These are phyloP conservation scores for Haemorhous mexicanus DNA, from an alignment of 2,113 vertebrate species.

Conservation along the genomic window DNA sequence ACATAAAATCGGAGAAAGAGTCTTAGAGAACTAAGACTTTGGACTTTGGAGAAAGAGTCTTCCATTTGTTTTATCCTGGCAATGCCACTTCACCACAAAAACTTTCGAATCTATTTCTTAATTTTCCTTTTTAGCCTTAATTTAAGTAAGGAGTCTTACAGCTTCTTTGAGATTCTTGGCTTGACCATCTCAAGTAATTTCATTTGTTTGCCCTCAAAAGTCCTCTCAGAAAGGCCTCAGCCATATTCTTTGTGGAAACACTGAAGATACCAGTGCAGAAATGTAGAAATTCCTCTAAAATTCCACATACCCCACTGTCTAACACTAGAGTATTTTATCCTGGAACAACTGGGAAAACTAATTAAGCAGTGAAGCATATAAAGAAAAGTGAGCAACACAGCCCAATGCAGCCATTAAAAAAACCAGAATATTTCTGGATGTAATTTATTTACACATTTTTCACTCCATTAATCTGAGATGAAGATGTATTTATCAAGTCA, in stretches of 20 bases:
- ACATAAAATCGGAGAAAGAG: not conserved
- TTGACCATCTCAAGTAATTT: not conserved
- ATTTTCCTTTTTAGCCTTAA: not conserved
- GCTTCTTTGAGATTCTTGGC: not conserved
- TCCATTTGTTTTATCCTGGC: not conserved
- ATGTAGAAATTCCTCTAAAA: not conserved
- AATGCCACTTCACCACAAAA: not conserved
- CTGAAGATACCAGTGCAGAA: not conserved
- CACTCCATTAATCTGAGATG: not conserved
- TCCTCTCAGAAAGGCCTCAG: too few relatives aligned
- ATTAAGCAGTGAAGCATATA: not conserved
- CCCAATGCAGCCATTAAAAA: not conserved
- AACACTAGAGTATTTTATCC: not conserved
- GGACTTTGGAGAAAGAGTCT: not conserved
- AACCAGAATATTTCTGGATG: not conserved
- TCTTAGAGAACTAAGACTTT: not conserved
- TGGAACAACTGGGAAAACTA: not conserved
- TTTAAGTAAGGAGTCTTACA: not conserved
- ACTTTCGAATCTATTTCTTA: not conserved
- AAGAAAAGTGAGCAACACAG: not conserved
- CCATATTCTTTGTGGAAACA: not conserved
- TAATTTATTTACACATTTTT: not conserved
- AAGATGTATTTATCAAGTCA: not conserved
- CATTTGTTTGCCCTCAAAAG: not conserved
- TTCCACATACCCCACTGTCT: too few relatives aligned